A percentile compares a stretch with the other conserved stretches of the same genome.
phyloP scores from a whole-genome alignment of 2,113 vertebrate species.

The Proterorhinus semilunaris region DNA sequence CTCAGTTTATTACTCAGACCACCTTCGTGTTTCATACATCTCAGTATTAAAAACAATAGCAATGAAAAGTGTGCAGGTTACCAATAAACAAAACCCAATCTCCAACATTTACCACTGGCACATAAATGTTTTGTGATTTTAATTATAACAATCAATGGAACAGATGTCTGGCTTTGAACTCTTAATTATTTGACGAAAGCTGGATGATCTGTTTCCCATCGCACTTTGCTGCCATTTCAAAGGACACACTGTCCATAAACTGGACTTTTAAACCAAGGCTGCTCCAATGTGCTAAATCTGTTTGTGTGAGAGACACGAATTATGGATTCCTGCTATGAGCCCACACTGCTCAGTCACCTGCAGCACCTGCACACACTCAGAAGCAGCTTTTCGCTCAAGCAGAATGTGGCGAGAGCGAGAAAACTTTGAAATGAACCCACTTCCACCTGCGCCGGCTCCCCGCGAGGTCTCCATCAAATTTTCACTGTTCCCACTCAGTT shows the following conservation, averaged over 20 bases:
- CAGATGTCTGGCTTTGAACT: slow-evolving; percentile 59
- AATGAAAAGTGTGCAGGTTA: neutral
- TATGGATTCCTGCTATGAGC: slow-evolving; percentile 20
- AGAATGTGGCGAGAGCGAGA: slow-evolving; percentile 24
- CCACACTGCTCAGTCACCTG: slow-evolving; percentile 21
- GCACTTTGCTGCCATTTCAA: slow-evolving; percentile 42
- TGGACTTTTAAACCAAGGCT: slow-evolving; percentile 27
- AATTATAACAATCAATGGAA: slow-evolving; percentile 58
- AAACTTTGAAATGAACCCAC: slow-evolving; percentile 35
- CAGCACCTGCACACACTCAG: slow-evolving; percentile 28
- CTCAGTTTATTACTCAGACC: neutral
- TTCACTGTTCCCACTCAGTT: slow-evolving; percentile 27
- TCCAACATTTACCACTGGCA: slow-evolving; percentile 1
- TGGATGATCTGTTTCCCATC: slow-evolving; percentile 42
- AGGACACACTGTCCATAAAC: slow-evolving; percentile 50
- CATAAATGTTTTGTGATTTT: slow-evolving; percentile 54
- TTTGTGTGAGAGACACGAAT: slow-evolving; percentile 43
- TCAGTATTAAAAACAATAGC: too few relatives aligned
- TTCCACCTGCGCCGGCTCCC: slow-evolving; percentile 28
- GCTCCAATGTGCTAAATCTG: slow-evolving; percentile 31
- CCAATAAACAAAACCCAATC: neutral
- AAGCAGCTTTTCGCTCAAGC: slow-evolving; percentile 36
- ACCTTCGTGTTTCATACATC: neutral
- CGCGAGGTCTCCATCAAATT: slow-evolving; percentile 39
- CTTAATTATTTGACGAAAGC: slow-evolving; percentile 51